Evolutionary conservation across 2,113 vertebrate species (phyloP), one percentile per base, ranked within the genome.

Genomic region (Raja brachyura): DNA sequence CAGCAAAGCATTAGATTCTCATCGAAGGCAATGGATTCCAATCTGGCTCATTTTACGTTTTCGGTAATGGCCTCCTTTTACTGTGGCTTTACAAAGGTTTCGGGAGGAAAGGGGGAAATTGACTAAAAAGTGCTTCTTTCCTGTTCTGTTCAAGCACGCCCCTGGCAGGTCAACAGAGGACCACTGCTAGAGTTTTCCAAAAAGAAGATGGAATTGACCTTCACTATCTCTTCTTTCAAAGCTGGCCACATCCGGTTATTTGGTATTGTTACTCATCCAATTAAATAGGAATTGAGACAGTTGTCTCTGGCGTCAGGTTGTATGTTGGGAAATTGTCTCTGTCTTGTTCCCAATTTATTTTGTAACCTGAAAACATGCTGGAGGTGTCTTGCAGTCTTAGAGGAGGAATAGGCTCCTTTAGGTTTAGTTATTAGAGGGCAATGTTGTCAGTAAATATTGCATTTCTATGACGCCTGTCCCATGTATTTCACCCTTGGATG

Each of bases 341-440:
- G 33, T 92, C 90, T 92, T 92, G 68, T 74, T 73, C 83, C 83
- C 68, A 92, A 92, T 92, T 92, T 70, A 92, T 92, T 92, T 73
- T 54, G 83, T 88, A 88, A 48, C 90, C 90, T 92, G 33, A 48
- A 92, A 92, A 39, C 5, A 73, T 92, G 68, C 90, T 92, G 68
- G 90, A 73, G 90, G 83, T 88, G 66, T 54, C 90, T 54, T 73
- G 28, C 90, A 48, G 39, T 70, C 13, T 48, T 92, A 92, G 90
- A 92, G 25, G 66, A 92, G 22, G 90, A 92, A 73, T 39, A 48
- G 90, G 68, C 70, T 54, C 68, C 90, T 92, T 92, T 68, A 74
- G 90, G 90, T 74, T 73, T 92, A 22, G 70, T 92, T 88, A 88
- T 88, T 31, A 88, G 28, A 31, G 83, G 59, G 59, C n/a, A 88